These are phyloP conservation scores for Pterostichus niger DNA, from an alignment of 2,888 invertebrate genomes.

Conservation along the genomic window DNA sequence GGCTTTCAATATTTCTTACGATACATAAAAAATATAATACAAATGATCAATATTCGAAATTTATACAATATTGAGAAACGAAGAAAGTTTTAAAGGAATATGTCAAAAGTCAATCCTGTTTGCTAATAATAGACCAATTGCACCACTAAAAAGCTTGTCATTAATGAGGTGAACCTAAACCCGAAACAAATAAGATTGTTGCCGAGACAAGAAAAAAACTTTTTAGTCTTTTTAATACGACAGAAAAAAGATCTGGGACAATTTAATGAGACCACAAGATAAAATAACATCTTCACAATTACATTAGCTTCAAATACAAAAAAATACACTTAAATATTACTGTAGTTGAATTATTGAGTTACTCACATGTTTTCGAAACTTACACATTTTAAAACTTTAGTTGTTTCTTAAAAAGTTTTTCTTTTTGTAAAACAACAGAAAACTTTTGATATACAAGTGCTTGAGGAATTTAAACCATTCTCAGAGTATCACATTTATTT, in stretches of 20 bases:
- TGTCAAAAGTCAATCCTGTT: neutral
- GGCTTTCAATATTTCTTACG: neutral
- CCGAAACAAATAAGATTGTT: neutral
- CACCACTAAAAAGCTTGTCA: neutral
- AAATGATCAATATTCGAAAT: neutral
- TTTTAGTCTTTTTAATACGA: slow-evolving; percentile 15
- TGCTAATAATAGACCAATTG: neutral
- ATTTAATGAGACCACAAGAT: slow-evolving; percentile 21
- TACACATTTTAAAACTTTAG: neutral
- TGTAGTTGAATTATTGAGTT: neutral
- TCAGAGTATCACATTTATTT: neutral
- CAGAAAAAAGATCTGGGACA: slow-evolving; percentile 1
- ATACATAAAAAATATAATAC: neutral
- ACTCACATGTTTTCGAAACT: neutral
- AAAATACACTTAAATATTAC: neutral
- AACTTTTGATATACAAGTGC: neutral
- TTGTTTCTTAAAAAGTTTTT: neutral
- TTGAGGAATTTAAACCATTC: neutral
- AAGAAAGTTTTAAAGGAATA: neutral
- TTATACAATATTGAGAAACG: neutral
- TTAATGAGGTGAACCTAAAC: neutral
- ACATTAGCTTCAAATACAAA: neutral
- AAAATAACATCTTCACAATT: neutral
- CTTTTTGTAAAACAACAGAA: neutral
- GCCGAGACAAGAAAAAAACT: neutral